These are phyloP conservation scores for Anhinga rufa DNA, from an alignment of 2,113 vertebrate genomes.

Conservation along the genomic window DNA sequence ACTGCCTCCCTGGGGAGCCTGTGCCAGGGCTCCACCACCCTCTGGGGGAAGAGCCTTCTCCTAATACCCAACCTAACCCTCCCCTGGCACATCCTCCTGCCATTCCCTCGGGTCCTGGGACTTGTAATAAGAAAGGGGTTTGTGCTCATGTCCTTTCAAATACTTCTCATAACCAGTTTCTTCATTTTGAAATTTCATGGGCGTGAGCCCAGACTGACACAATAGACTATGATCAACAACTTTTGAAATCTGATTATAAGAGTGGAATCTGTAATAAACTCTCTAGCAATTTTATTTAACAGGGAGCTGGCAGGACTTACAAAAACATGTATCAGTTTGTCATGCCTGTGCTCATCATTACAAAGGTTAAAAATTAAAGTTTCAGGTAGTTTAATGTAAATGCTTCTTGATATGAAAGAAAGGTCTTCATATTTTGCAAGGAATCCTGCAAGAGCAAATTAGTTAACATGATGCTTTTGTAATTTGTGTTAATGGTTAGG, in stretches of 20 bases:
- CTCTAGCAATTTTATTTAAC: background rate
- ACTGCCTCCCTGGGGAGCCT: too few relatives aligned
- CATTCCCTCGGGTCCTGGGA: too few relatives aligned
- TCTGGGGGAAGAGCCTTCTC: too few relatives aligned
- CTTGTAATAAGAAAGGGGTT: background rate
- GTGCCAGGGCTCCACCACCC: too few relatives aligned
- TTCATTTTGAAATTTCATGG: background rate
- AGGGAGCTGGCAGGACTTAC: background rate
- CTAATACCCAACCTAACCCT: too few relatives aligned
- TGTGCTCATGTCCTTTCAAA: background rate
- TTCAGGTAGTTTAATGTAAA: background rate
- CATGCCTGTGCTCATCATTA: background rate
- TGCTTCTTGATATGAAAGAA: background rate
- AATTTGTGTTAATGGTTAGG: background rate
- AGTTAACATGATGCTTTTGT: background rate
- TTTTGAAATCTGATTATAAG: background rate
- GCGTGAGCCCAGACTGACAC: background rate
- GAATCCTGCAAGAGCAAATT: background rate
- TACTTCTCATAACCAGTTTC: background rate
- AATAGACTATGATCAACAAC: rapidly evolving
- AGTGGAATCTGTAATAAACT: background rate
- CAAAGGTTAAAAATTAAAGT: background rate
- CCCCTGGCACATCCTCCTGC: too few relatives aligned
- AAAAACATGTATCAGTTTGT: background rate
- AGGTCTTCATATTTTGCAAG: background rate